phyloP scores from a whole-genome alignment of 2,797 vertebrate genomes.

The Crocodylus rhombifer region DNA sequence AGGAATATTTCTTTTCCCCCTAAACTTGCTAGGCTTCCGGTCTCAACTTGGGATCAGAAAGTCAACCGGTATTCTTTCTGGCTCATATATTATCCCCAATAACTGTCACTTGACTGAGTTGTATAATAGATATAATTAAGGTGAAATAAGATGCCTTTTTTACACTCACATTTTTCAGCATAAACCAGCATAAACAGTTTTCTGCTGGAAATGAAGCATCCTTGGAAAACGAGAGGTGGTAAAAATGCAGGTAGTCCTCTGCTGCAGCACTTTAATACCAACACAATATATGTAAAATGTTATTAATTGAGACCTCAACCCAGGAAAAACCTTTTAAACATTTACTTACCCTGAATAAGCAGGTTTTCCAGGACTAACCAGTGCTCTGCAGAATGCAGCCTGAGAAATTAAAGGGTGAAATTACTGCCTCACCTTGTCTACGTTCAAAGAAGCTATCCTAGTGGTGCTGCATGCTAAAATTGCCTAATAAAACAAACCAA shows the following conservation, averaged over 20 bases:
- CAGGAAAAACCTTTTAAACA: neutral
- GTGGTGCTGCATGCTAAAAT: neutral
- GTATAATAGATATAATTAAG: neutral
- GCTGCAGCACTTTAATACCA: neutral
- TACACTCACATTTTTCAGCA: neutral
- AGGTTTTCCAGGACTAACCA: neutral
- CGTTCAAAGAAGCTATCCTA: constrained; percentile 21
- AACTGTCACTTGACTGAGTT: neutral
- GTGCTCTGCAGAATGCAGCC: neutral
- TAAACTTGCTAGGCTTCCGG: neutral
- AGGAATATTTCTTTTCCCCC: neutral
- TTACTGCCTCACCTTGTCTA: neutral
- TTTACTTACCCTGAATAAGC: neutral
- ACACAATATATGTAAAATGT: neutral
- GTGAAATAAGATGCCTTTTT: constrained; percentile 27
- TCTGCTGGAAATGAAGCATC: constrained; percentile 7
- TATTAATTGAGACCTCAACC: neutral
- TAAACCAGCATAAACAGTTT: constrained; percentile 23
- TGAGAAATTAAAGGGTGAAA: neutral
- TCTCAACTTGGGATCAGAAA: neutral
- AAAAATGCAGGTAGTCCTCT: neutral
- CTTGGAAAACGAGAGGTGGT: constrained; percentile 25
- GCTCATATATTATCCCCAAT: neutral
- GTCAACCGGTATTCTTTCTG: neutral
- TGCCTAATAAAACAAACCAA: neutral